Evolutionary conservation across 2,797 vertebrate species (phyloP).

Genomic region (Tolypeutes matacus): DNA sequence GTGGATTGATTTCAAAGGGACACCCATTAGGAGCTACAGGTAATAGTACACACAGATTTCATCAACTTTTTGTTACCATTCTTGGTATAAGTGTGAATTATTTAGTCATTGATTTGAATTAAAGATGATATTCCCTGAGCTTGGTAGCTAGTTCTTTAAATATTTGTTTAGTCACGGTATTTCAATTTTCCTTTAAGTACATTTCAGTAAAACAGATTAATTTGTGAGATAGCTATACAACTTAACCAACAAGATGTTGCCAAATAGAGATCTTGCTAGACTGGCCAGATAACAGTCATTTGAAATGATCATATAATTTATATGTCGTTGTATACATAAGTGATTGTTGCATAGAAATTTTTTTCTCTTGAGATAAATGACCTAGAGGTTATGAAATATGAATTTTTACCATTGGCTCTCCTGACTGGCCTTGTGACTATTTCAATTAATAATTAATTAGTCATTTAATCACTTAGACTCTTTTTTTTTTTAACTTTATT

Average conservation of each 20-base stretch:
- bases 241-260: slow-evolving; percentile 26
- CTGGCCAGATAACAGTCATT: slow-evolving; percentile 23
- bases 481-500: slow-evolving; percentile 55
- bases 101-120: slow-evolving; percentile 29
- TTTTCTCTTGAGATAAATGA: slow-evolving; percentile 47
- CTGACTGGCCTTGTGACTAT: background rate
- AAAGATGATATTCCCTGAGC: slow-evolving; percentile 46
- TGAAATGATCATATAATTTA: slow-evolving; percentile 25
- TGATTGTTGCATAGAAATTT: background rate
- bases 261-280: slow-evolving; percentile 10
- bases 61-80: background rate
- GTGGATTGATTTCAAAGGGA: slow-evolving; percentile 98
- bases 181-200: slow-evolving; percentile 28
- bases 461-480: slow-evolving; percentile 30
- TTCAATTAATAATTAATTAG: slow-evolving; percentile 21
- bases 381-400: slow-evolving; percentile 51
- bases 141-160: background rate
- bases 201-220: slow-evolving; percentile 33
- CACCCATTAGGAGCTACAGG: slow-evolving; percentile 99
- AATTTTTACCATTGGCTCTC: slow-evolving; percentile 17
- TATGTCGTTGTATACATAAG: background rate
- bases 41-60: slow-evolving; percentile 80
- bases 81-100: background rate
- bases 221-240: background rate
- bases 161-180: background rate